phyloP scores from a whole-genome alignment of 1,140 invertebrate genomes.

The Pollicipes pollicipes region DNA sequence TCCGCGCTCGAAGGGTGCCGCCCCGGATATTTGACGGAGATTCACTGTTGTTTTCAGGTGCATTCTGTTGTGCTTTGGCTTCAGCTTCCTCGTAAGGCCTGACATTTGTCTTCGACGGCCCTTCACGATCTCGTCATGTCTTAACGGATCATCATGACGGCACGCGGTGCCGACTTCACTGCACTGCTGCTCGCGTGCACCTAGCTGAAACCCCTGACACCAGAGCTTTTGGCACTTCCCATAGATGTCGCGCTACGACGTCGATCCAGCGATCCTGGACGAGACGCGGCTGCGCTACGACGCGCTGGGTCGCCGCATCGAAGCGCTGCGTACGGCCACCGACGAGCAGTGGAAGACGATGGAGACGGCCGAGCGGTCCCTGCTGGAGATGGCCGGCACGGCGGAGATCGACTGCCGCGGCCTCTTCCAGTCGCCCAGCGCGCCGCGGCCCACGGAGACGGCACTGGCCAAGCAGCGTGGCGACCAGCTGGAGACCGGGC shows the following conservation, averaged over 20 bases:
- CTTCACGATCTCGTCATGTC: too few species aligned
- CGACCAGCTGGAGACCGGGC: conserved; percentile 66
- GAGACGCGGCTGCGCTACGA: conserved; percentile 64
- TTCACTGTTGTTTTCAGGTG: not conserved
- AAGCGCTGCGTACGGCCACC: conserved; percentile 62
- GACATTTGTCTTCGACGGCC: too few species aligned
- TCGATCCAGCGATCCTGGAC: conserved; percentile 34
- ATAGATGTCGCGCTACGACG: conserved; percentile 11
- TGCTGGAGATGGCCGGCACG: conserved; percentile 54
- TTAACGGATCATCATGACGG: too few species aligned
- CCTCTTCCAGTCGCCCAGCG: not conserved
- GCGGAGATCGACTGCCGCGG: not conserved
- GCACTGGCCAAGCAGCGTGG: conserved; percentile 46
- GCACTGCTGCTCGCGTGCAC: not conserved
- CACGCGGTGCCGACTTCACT: not conserved
- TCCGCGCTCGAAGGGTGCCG: too few species aligned
- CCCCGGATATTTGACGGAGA: not conserved
- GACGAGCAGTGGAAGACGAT: conserved; percentile 92
- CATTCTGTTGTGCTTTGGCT: not conserved
- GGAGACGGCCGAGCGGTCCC: conserved; percentile 74
- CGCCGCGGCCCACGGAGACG: conserved; percentile 32
- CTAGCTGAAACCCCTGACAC: too few species aligned
- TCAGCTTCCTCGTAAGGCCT: too few species aligned
- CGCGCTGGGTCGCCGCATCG: conserved; percentile 60
- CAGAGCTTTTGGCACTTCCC: not conserved